A percentile compares a stretch with the other conserved stretches of the same genome.
phyloP scores from a whole-genome alignment of 1,140 invertebrate species.

The Diorhabda carinulata region DNA sequence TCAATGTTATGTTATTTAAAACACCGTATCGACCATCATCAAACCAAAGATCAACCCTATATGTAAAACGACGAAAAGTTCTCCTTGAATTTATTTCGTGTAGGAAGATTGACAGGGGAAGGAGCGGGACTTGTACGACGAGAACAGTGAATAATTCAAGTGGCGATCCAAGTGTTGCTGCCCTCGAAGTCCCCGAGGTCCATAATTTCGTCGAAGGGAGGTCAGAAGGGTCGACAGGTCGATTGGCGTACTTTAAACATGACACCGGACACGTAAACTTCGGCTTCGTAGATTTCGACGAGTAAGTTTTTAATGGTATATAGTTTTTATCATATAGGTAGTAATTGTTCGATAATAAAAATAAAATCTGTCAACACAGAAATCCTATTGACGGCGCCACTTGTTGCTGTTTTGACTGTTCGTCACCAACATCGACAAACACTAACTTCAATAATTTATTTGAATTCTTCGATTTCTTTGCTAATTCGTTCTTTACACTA shows the following conservation, averaged over 20 bases:
- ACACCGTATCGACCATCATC: too few relatives aligned
- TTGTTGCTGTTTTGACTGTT: too few relatives aligned
- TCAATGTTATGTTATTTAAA: too few relatives aligned
- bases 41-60: not conserved
- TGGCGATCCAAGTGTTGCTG: constrained; percentile 1
- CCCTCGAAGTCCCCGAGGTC: constrained; percentile 1
- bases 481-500: too few relatives aligned
- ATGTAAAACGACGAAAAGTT: not conserved
- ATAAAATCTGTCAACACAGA: too few relatives aligned
- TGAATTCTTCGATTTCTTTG: too few relatives aligned
- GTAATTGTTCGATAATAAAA: too few relatives aligned
- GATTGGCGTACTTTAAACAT: constrained; percentile 29
- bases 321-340: too few relatives aligned
- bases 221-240: not conserved
- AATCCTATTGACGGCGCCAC: too few relatives aligned
- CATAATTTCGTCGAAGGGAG: not conserved
- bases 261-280: constrained; percentile 32
- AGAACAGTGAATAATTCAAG: constrained; percentile 13
- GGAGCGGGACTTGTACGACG: not conserved
- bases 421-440: too few relatives aligned
- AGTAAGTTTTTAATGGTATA: constrained; percentile 22
- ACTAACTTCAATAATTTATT: too few relatives aligned
- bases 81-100: not conserved
- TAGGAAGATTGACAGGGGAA: not conserved
- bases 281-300: constrained; percentile 31